Conservation (phyloP, 2,888 invertebrate genomes). For the Adela reaumurella region DNA sequence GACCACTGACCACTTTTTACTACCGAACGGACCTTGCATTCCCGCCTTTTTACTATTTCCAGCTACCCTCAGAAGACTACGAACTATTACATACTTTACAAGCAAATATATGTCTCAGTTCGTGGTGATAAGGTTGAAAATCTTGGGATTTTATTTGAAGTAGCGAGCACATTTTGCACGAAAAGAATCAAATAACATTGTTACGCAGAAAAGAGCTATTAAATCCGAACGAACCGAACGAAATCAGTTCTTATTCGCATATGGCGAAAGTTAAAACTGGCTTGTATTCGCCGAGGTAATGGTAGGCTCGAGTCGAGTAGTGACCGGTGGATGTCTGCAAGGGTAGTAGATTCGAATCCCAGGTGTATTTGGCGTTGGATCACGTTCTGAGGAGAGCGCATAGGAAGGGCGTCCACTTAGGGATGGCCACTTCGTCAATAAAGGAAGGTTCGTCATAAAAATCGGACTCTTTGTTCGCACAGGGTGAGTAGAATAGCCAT, state of each 20-base stretch:
- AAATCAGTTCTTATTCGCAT: background rate
- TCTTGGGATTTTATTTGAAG: no score
- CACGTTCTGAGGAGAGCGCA: conserved; percentile 31
- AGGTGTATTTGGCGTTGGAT: conserved; percentile 45
- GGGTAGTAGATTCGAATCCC: conserved; percentile 54
- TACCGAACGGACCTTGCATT: background rate
- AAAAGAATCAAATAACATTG: background rate
- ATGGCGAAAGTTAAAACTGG: background rate
- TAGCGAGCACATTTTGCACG: no score
- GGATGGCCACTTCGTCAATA: conserved; percentile 44
- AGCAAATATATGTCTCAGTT: background rate
- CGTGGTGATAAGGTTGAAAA: no score
- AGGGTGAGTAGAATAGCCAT: background rate
- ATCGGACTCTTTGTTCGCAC: conserved; percentile 24
- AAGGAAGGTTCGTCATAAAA: conserved; percentile 54
- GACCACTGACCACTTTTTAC: conserved; percentile 33
- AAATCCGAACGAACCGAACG: background rate
- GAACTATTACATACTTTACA: background rate
- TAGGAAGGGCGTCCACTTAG: conserved; percentile 27
- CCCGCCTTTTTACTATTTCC: conserved; percentile 38
- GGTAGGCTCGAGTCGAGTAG: no score
- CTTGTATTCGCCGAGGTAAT: background rate
- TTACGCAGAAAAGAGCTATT: background rate
- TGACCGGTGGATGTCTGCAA: background rate
- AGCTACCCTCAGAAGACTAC: background rate